phyloP scores from a whole-genome alignment of 2,888 invertebrate genomes.

The Stenolophus ochropezus region DNA sequence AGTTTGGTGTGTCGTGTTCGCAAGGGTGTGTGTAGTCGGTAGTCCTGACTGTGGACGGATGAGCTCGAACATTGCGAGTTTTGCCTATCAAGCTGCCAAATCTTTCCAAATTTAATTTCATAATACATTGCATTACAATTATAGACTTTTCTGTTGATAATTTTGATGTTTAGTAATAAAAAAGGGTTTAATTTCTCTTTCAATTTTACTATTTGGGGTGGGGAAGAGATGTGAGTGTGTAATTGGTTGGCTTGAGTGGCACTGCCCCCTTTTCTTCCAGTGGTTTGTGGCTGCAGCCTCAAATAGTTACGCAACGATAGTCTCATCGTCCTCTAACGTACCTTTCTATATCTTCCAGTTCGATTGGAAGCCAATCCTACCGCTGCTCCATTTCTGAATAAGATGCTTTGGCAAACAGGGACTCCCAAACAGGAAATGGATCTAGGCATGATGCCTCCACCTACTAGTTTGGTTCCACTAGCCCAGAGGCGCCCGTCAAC shows the following conservation, averaged over 20 bases:
- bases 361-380: constrained; percentile 67
- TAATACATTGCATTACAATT: background rate
- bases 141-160: background rate
- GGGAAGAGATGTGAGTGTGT: background rate
- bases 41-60: constrained; percentile 65
- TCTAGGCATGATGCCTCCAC: constrained; percentile 82
- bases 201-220: background rate
- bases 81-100: constrained; percentile 71
- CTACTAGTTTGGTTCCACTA: constrained; percentile 77
- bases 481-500: constrained; percentile 80
- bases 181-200: background rate
- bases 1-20: constrained; percentile 49
- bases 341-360: constrained; percentile 71
- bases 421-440: constrained; percentile 76
- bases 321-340: constrained; percentile 67
- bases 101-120: background rate
- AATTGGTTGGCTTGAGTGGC: constrained; percentile 70
- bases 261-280: constrained; percentile 71
- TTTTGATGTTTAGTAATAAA: background rate
- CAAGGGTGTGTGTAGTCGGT: constrained; percentile 63
- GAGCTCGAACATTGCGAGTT: constrained; percentile 73
- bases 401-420: constrained; percentile 68
- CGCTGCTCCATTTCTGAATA: constrained; percentile 66
- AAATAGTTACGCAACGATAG: constrained; percentile 63
- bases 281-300: constrained; percentile 72